A percentile compares a stretch with the other conserved stretches of the same genome.
Evolutionary conservation across 2,113 vertebrate species (phyloP).

Genomic region (Rynchops niger): DNA sequence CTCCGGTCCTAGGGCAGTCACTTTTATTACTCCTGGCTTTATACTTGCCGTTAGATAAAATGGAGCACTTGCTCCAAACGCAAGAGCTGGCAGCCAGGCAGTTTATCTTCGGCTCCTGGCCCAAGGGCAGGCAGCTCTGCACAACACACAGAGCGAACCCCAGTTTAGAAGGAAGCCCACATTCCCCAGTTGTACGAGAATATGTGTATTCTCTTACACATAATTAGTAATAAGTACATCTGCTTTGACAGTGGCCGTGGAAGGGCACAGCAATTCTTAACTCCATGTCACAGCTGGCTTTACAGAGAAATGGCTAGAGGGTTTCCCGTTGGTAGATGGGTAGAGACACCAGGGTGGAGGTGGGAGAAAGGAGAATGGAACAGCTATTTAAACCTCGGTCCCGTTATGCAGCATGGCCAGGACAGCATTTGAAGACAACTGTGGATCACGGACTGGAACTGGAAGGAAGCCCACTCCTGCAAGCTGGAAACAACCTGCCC

Average conservation of each 20-base stretch:
- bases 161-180: neutral
- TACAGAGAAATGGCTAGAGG: neutral
- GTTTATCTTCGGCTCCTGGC: neutral
- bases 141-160: neutral
- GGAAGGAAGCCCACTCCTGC: neutral
- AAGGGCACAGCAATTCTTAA: neutral
- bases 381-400: neutral
- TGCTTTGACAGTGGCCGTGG: neutral
- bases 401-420: neutral
- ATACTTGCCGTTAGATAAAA: neutral
- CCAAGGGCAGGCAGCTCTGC: neutral
- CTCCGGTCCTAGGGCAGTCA: neutral
- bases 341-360: neutral
- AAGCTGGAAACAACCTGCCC: neutral
- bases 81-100: neutral
- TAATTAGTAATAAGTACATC: too few relatives aligned
- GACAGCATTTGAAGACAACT: neutral
- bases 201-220: too few relatives aligned
- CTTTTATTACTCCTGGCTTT: neutral
- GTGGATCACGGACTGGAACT: neutral
- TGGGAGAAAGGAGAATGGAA: neutral
- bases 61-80: neutral
- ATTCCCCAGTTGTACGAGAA: fast-evolving
- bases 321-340: fast-evolving
- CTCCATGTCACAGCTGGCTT: neutral